Evolutionary conservation across 1,140 invertebrate species (phyloP), one percentile per base, ranked within the genome.

Genomic region (Gryllus bimaculatus): DNA sequence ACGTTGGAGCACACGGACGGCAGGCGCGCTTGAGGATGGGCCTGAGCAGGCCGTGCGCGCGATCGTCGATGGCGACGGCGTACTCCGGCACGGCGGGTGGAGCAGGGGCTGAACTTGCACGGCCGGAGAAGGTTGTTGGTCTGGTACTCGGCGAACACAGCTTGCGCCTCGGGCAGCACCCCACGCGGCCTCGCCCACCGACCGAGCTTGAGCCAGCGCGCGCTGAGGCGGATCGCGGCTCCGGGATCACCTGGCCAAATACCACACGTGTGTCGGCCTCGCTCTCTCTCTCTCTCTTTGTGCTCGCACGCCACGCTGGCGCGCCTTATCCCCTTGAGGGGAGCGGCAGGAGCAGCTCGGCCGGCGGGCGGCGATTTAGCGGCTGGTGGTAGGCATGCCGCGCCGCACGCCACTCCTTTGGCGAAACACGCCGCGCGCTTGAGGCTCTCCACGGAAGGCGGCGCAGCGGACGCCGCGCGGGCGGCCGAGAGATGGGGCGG

Each of bases 121-220:
- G 94, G 81, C 81, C 91, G 73, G 96, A 8, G n/a, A n/a, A 98
- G 86, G 85, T 98, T 98, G 84, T 98, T 97, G 0, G 95, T 96
- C 83, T 96, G 95, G 84, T 99, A 99, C 82, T 96, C 94, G 8
- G 96, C 92, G 90, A n/a, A 91, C 89, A 89, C 73, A 83, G 85
- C 75, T n/a, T 87, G 83, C 0, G 90, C n/a, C 89, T 47, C 88
- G 79, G 2, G 87, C 84, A 18, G 86, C 77, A n/a, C 8, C 82
- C 77, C 84, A 26, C 84, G 8, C 85, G 82, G 13, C 83, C 83
- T 92, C 88, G 8, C 88, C 87, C 73, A 92, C 88, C 0, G 91
- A 92, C n/a, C 7, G 90, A 88, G 81, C 89, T n/a, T 90, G 47
- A 92, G 86, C 91, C 92, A 93, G 74, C 86, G 86, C 1, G 82